Evolutionary conservation across 2,888 invertebrate genomes (phyloP), one percentile per base, ranked within the genome.

Genomic region (Volucella inanis): DNA sequence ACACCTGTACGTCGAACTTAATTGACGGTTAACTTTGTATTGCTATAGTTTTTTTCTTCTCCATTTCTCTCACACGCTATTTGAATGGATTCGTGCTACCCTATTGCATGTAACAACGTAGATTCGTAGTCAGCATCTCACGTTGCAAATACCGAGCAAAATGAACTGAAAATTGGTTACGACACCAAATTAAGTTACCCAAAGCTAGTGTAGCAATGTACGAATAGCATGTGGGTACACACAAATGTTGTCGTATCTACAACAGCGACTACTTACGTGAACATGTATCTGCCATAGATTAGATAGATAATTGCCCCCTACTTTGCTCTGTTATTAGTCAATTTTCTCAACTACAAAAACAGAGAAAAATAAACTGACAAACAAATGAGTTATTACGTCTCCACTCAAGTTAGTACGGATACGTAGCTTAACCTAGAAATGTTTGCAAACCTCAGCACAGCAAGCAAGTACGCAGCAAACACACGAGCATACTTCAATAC

Each of bases 161-260:
- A 72, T 82, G 61, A 72, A 77, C 77, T 77, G 67, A 61, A 82
- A 77, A 83, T 68, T 83, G 83, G 77, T 83, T 83, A 83, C 78
- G 78, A 50, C 78, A 83, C 77, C 83, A 83, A 78, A 83, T 68
- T 68, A 64, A 77, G 68, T 72, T 61, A 31, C 31, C 31, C 31
- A 31, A 31, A 31, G 31, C 31, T 6, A 57, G 71, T 52, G 70
- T 55, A 18, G 71, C 65, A 71, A 76, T 52, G 50, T 74, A 77
- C 67, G n/a, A n/a, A n/a, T n/a, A n/a, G n/a, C n/a, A n/a, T n/a
- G n/a, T n/a, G n/a, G n/a, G n/a, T n/a, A n/a, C n/a, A n/a, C n/a
- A n/a, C n/a, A n/a, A n/a, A n/a, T n/a, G n/a, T 31, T 6, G 31
- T 31, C 6, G 6, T 31, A 31, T 31, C 31, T 31, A 31, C 31